These are phyloP conservation scores for Nymphalis io DNA, from an alignment of 1,140 invertebrate genomes.

Conservation along the genomic window DNA sequence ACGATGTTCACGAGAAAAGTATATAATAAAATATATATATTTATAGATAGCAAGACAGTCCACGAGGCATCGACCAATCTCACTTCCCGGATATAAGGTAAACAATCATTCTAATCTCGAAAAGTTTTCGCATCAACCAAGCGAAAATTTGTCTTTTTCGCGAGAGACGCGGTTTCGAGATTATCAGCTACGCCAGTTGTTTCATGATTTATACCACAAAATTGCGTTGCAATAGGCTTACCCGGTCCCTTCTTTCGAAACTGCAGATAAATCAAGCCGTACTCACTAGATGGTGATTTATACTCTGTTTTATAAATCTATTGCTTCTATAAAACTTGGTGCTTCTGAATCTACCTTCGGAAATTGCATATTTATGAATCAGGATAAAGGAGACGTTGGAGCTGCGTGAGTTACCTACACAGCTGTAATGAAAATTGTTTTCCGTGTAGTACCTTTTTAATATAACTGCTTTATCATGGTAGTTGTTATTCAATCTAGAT, in stretches of 20 bases:
- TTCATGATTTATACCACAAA: constrained; percentile 36
- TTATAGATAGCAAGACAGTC: not conserved
- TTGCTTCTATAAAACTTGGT: constrained; percentile 19
- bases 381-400: not conserved
- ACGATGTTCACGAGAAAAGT: constrained; percentile 17
- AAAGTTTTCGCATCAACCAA: constrained; percentile 30
- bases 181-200: constrained; percentile 22
- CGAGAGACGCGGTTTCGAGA: constrained; percentile 12
- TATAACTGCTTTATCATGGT: too few relatives aligned
- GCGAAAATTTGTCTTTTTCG: constrained; percentile 25
- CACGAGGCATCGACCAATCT: not conserved
- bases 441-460: too few relatives aligned
- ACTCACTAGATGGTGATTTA: constrained; percentile 35
- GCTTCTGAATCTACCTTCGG: constrained; percentile 4
- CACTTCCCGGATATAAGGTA: constrained; percentile 6
- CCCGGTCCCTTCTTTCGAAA: constrained; percentile 26
- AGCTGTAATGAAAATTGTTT: too few relatives aligned
- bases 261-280: constrained; percentile 34
- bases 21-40: not conserved
- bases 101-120: constrained; percentile 23
- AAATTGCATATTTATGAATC: constrained; percentile 7
- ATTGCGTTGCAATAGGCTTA: constrained; percentile 34
- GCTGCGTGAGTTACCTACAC: not conserved
- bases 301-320: constrained; percentile 24
- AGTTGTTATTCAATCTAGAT: too few relatives aligned